A percentile compares a stretch with the other conserved stretches of the same genome.
These are phyloP conservation scores for Mugil cephalus DNA, from an alignment of 2,113 vertebrate species.

Conservation along the genomic window DNA sequence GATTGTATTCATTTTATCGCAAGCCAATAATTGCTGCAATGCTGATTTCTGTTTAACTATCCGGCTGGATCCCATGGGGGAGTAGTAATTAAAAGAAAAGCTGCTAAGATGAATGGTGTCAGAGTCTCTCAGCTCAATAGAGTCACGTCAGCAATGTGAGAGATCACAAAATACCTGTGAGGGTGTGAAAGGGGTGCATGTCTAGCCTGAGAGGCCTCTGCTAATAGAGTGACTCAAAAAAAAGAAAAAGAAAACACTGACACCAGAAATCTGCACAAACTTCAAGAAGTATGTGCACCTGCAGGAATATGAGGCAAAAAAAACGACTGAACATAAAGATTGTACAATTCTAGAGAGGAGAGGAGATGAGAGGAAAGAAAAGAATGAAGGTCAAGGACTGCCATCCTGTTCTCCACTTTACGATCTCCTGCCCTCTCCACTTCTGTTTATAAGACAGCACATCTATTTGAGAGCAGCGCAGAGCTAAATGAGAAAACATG, in stretches of 20 bases:
- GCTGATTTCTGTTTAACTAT: conserved; percentile 89
- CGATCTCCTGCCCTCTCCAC: conserved; percentile 19
- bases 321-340: neutral
- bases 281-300: neutral
- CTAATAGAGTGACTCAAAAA: conserved; percentile 11
- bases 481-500: conserved; percentile 2
- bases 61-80: conserved; percentile 80
- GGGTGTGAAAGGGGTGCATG: conserved; percentile 13
- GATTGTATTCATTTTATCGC: conserved; percentile 88
- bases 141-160: conserved; percentile 50
- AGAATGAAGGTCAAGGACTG: conserved; percentile 49
- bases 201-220: neutral
- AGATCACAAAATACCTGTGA: conserved; percentile 52
- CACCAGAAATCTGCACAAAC: conserved; percentile 1
- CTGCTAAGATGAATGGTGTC: conserved; percentile 81
- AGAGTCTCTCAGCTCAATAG: conserved; percentile 59
- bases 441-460: conserved; percentile 24
- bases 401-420: conserved; percentile 7
- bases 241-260: neutral
- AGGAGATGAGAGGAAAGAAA: neutral
- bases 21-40: conserved; percentile 88
- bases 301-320: neutral
- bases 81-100: conserved; percentile 86
- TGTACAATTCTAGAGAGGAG: neutral
- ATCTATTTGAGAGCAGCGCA: conserved; percentile 19